Base-by-base conservation (phyloP, 1,140 invertebrate species). In the Neodiprion virginianus region DNA sequence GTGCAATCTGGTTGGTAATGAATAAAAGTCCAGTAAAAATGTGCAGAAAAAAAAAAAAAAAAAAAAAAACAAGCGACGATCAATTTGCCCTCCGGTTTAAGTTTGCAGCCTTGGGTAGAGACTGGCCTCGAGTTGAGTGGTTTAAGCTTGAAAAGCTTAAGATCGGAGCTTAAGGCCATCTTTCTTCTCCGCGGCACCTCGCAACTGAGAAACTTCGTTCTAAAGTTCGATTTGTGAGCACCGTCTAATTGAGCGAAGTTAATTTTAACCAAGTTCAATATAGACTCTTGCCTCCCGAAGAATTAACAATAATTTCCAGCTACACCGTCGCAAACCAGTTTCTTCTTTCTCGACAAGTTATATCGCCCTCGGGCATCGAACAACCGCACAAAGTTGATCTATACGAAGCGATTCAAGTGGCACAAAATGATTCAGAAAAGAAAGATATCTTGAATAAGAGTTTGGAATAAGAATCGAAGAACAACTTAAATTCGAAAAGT, bases 161-260 rank as follows among this genome's bases (percentile, higher is more conserved):
- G 75, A 65, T 68, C 72, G 40, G 53, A 65, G 67, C 72, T 71
- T 74, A 69, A 71, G 49, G 71, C 28, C 28, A 40, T 40, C 28
- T 2, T 40, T 40, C 28, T 40, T 40, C 28, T 40, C 28, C 48
- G 53, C 50, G 49, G 12, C 21, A 9, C 28, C 5, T 17, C 53
- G 5, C 74, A 78, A 78, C 79, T 78, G 11, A 48, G 73, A 17
- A 74, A 69, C 72, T 49, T 65, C 53, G 49, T 70, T 61, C 53
- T 47, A 28, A 79, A 81, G 70, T 81, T 81, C 78, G 78, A 81
- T 81, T 81, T 72, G 75, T 74, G 72, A 74, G 73, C 76, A 49
- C 71, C 69, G 50, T 73, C 78, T 83, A 83, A 83, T 83, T 80
- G 82, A 81, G 78, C 76, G 80, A 77, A 83, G 82, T 83, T 83